Evolutionary conservation across 2,797 vertebrate genomes (phyloP), one percentile per base, ranked within the genome.

Genomic region (Muscicapa striata): DNA sequence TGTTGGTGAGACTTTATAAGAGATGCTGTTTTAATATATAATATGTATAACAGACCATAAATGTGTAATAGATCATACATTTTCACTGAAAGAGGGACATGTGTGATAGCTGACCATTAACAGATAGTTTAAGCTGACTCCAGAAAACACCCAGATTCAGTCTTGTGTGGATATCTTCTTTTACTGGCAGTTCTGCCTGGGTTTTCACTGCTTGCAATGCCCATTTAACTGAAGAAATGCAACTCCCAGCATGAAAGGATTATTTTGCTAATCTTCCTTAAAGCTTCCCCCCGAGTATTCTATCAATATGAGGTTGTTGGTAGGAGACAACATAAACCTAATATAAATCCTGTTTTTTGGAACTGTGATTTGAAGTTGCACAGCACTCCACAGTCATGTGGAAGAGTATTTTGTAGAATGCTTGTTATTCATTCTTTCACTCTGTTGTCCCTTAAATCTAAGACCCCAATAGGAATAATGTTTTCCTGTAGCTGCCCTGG

Each of bases 221-320:
- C 72, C 3, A 1, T 90, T 96, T 95, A 95, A 94, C 81, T 76
- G 66, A 57, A 95, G 89, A 97, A 97, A 95, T 87, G 82, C 68
- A 97, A 48, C 91, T 96, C 89, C 77, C 79, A 85, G 92, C 89
- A 94, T 72, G 89, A 93, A 92, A 93, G 88, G 93, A 96, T 97
- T 96, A 96, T 94, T 96, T 95, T 88, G 73, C 73, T 97, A 96
- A 97, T 96, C 96, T 96, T 78, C 68, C 84, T 95, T 93, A 92
- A 96, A 93, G 73, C 95, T 84, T 92, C 41, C 62, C 80, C 80
- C 27, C 1, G 69, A 90, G 91, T 87, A 90, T 89, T 86, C 81
- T 94, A 74, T 93, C 87, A 89, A 58, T 94, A 84, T 70, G 78
- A 93, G 63, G 75, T 83, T 86, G 92, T 82, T 90, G 75, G 68